These are phyloP conservation scores for Dromococcyx pavoninus DNA, from an alignment of 2,797 vertebrate genomes.

Conservation along the genomic window DNA sequence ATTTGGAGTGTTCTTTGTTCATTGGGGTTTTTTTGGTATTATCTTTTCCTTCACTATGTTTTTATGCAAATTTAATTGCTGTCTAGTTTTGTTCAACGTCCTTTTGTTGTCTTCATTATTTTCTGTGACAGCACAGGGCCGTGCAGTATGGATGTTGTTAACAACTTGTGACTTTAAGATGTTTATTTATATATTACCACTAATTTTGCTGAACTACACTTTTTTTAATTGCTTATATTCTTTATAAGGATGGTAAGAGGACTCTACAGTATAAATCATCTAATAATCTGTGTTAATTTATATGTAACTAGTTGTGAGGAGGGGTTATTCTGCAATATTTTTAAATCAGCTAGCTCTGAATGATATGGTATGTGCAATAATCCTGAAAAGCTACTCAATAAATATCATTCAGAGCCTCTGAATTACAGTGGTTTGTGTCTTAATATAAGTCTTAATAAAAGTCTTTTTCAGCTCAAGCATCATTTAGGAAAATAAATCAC, in stretches of 20 bases:
- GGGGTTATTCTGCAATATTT: background rate
- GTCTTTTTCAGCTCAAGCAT: background rate
- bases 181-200: background rate
- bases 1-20: background rate
- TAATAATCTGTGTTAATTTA: slow-evolving; percentile 4
- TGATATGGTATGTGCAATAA: background rate
- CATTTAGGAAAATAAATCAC: background rate
- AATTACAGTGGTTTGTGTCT: background rate
- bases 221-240: background rate
- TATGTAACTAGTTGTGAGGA: background rate
- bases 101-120: background rate
- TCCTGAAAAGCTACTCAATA: background rate
- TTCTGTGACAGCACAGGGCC: background rate
- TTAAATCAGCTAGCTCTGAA: background rate
- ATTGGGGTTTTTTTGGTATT: background rate
- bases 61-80: background rate
- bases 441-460: background rate
- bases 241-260: background rate
- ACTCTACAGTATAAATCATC: background rate
- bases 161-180: background rate
- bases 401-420: background rate
- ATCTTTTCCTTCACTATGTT: background rate
- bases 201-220: background rate
- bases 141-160: background rate
- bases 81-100: background rate